A percentile compares a stretch with the other conserved stretches of the same genome.
Conservation (phyloP, 2,797 vertebrate genomes). For the Malurus leucopterus region DNA sequence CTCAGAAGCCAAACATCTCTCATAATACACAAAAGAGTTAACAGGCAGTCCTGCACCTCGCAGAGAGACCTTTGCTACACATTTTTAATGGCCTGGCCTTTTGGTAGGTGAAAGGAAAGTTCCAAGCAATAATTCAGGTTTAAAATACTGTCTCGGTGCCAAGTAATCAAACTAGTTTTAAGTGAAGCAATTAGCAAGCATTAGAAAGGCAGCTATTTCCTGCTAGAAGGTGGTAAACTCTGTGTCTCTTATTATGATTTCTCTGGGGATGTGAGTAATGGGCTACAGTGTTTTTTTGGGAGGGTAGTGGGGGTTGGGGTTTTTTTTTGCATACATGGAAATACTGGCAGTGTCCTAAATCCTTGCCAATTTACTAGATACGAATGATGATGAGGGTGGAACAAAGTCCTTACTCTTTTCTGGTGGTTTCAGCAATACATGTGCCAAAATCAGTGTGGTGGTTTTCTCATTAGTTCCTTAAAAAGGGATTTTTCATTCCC, state of each 20-base stretch:
- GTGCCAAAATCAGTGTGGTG: neutral
- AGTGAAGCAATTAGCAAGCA: conserved; percentile 60
- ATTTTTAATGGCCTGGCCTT: conserved; percentile 41
- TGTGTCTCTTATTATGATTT: conserved; percentile 34
- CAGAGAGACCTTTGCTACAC: conserved; percentile 36
- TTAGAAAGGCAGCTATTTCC: conserved; percentile 60
- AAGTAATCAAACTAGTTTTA: conserved; percentile 57
- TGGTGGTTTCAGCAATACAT: neutral
- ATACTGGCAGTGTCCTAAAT: neutral
- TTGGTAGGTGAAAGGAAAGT: conserved; percentile 58
- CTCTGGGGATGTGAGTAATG: conserved; percentile 44
- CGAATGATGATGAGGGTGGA: neutral
- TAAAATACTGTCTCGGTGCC: conserved; percentile 31
- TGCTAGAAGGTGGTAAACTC: conserved; percentile 45
- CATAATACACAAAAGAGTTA: neutral
- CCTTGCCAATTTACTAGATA: conserved; percentile 3
- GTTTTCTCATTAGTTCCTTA: conserved; percentile 22
- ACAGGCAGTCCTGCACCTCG: neutral
- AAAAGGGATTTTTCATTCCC: neutral
- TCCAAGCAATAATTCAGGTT: conserved; percentile 43
- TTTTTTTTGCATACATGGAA: neutral
- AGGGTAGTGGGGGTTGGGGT: no score
- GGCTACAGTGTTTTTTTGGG: neutral
- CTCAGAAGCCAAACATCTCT: neutral
- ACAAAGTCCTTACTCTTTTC: conserved; percentile 20